These are phyloP conservation scores for Argynnis bischoffii DNA, from an alignment of 2,888 invertebrate species.

Conservation along the genomic window DNA sequence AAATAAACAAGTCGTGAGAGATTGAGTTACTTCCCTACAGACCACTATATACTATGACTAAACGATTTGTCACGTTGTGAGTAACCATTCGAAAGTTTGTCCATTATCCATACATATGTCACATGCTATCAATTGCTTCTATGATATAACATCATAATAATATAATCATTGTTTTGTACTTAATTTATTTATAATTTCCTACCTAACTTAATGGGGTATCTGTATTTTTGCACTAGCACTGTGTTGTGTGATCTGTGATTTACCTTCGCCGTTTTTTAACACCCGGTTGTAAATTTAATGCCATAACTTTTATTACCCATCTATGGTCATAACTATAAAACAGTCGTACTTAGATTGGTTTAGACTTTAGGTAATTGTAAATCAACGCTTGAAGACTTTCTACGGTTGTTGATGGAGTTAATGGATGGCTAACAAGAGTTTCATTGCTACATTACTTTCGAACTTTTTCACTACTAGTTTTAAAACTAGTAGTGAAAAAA, in stretches of 20 bases:
- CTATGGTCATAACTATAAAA: no score
- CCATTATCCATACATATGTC: constrained; percentile 26
- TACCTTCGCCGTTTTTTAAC: no score
- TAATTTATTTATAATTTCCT: no score
- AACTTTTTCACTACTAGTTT: background rate
- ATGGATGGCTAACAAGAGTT: constrained; percentile 9
- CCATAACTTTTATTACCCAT: no score
- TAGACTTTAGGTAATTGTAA: background rate
- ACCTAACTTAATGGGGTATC: no score
- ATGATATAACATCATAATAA: constrained; percentile 7
- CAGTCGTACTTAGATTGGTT: no score
- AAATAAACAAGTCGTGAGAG: constrained; percentile 25
- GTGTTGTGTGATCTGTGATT: no score
- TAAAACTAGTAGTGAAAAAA: no score
- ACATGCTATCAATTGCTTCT: constrained; percentile 11
- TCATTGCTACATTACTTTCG: constrained; percentile 2
- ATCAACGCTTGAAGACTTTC: constrained; percentile 21
- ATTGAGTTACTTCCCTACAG: constrained; percentile 29
- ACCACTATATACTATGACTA: constrained; percentile 26
- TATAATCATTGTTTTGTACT: background rate
- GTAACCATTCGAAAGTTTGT: constrained; percentile 30
- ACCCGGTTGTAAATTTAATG: no score
- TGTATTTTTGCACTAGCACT: no score
- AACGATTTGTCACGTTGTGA: constrained; percentile 26
- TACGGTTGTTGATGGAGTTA: constrained; percentile 18